These are phyloP conservation scores for Drosophila yakuba DNA, from an alignment of 1,140 invertebrate species.

Conservation along the genomic window DNA sequence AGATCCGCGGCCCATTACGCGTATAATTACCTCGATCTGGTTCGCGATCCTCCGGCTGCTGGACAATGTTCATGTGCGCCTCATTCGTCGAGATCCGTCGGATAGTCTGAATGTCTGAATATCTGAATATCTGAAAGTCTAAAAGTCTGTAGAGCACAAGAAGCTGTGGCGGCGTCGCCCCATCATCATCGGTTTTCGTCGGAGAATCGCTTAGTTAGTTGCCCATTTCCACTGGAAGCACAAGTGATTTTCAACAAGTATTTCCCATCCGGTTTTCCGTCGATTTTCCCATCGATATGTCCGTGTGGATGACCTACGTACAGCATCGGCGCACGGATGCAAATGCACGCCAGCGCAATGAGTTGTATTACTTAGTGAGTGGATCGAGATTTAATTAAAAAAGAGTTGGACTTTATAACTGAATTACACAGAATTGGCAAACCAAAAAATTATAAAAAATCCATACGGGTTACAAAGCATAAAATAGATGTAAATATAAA, in stretches of 20 bases:
- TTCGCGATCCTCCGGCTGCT: slow-evolving; percentile 42
- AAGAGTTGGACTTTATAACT: background rate
- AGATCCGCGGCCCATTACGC: slow-evolving; percentile 62
- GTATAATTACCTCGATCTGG: slow-evolving; percentile 59
- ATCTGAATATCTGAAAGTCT: background rate
- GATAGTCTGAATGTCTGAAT: background rate
- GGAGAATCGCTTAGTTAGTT: slow-evolving; percentile 25
- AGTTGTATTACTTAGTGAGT: slow-evolving; percentile 80
- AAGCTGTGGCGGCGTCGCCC: background rate
- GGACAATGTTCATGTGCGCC: slow-evolving; percentile 71
- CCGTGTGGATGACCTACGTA: slow-evolving; percentile 85
- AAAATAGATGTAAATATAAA: too few species aligned
- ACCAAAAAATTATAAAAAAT: too few species aligned
- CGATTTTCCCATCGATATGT: slow-evolving; percentile 69
- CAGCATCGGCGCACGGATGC: slow-evolving; percentile 79
- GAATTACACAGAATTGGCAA: background rate
- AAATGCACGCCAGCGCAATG: slow-evolving; percentile 65
- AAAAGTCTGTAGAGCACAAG: background rate
- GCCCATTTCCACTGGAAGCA: slow-evolving; percentile 42
- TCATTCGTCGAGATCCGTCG: slow-evolving; percentile 40
- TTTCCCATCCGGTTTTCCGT: slow-evolving; percentile 1
- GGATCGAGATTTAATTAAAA: background rate
- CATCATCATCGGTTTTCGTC: slow-evolving; percentile 2
- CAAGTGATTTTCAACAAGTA: slow-evolving; percentile 28
- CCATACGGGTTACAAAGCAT: too few species aligned